Evolutionary conservation across 2,888 invertebrate species (phyloP), one percentile per base, ranked within the genome.

Genomic region (Plagodis pulveraria): DNA sequence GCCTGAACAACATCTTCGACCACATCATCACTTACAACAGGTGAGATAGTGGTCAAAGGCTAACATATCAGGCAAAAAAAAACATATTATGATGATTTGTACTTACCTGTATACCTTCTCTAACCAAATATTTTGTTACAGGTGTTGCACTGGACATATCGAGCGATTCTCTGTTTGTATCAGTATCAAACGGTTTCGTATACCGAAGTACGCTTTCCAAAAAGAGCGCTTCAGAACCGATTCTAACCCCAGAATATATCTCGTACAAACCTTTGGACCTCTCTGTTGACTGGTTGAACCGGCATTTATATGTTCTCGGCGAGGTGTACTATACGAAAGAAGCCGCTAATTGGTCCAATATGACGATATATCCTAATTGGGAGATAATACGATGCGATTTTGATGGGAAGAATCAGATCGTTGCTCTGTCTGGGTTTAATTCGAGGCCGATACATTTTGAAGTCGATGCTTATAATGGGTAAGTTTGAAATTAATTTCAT

Each of bases 401-500:
- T 42, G 95, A 96, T 74, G 97, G 97, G 0, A 94, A 93, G 67
- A 94, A 95, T 56, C 90, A 96, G 63, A 94, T 95, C 7, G 94
- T 96, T 0, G 96, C 97, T 0, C 89, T 96, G 59, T 95, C 95
- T 9, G 96, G 96, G 11, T 93, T 98, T 56, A 93, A 93, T 52
- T 93, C 94, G 6, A 94, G 95, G 70, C 96, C 98, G 0, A 94
- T 94, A 56, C 96, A 97, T 74, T 94, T 99, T 69, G 96, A 97
- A 89, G 96, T 98, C 0, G 99, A 99, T 91, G 97, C 99, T 38
- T 96, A 97, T 75, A 98, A 98, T 83, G 99, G 98, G 94, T 96
- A 85, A 87, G 91, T 79, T 34, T 22, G 12, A 44, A n/a, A 6
- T n/a, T n/a, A 41, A 49, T n/a, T 35, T 45, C 42, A 45, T 38